Evolutionary conservation across 2,888 invertebrate genomes (phyloP), one percentile per base, ranked within the genome.

Genomic region (Barypeithes pellucidus): DNA sequence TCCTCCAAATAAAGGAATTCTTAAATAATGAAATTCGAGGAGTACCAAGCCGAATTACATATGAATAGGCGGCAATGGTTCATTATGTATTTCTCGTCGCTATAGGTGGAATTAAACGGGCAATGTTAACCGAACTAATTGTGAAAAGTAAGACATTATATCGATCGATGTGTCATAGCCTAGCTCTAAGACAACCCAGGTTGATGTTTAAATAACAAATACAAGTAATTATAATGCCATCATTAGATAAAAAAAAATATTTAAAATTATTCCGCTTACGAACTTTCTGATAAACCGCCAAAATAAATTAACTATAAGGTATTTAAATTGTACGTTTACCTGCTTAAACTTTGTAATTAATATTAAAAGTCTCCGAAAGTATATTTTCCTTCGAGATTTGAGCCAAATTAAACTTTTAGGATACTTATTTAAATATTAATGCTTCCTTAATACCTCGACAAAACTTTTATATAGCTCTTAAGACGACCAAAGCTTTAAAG

Each of bases 391-490:
- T 3, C 16, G 33, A 57, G 54, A 57, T 57, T 57, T 14, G 18
- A n/a, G 33, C 33, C 4, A 57, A 57, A 33, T 57, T 57, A 57
- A 57, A 57, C 54, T 57, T 57, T 57, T 33, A 16, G 54, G 33
- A 29, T 57, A 33, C 54, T 57, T 57, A 57, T 57, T 57, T 57
- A 57, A 57, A 57, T 57, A 57, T 57, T 57, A 57, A 57, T 57
- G 33, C 54, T 33, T 0, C 18, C 18, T 57, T 57, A 57, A 57
- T 57, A 57, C 54, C 24, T 33, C 33, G 54, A 33, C 16, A 57
- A 57, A 57, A 57, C 54, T 57, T 57, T 33, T 57, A 18, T 57
- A 57, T 16, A 43, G 43, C 43, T 50, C 14, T 50, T 50, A 50
- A 50, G 50, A 50, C 50, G 12, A 50, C 50, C 43, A n/a, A 43